Conservation (phyloP, 2,888 invertebrate genomes). For the Sussaba pulchella region DNA sequence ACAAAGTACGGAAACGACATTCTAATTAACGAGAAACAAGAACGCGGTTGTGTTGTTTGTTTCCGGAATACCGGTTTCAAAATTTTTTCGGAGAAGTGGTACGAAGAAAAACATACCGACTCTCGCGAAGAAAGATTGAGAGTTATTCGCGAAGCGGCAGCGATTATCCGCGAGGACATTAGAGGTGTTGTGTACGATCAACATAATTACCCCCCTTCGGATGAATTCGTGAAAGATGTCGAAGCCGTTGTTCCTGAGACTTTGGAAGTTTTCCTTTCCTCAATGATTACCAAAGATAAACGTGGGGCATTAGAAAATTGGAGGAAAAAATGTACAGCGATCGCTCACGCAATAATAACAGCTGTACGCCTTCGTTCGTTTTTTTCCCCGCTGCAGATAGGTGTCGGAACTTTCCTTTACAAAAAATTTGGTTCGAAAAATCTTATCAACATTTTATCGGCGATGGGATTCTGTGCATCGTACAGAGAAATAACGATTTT, state of each 20-base stretch:
- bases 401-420: constrained; percentile 47
- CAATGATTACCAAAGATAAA: constrained; percentile 43
- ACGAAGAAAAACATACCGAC: constrained; percentile 53
- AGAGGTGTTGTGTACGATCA: constrained; percentile 60
- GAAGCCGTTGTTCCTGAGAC: constrained; percentile 63
- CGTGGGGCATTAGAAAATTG: constrained; percentile 12
- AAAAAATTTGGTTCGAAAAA: constrained; percentile 67
- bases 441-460: constrained; percentile 65
- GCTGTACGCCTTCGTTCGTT: constrained; percentile 75
- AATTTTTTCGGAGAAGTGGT: too few species aligned
- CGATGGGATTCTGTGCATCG: constrained; percentile 63
- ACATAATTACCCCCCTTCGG: constrained; percentile 62
- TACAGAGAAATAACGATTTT: constrained; percentile 60
- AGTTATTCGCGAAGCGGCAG: constrained; percentile 66
- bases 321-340: constrained; percentile 35
- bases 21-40: constrained; percentile 60
- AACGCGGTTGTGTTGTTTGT: too few species aligned
- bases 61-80: too few species aligned
- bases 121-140: constrained; percentile 65
- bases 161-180: constrained; percentile 69
- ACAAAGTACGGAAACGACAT: constrained; percentile 33
- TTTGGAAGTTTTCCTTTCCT: constrained; percentile 42
- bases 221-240: constrained; percentile 61
- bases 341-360: constrained; percentile 65
- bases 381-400: constrained; percentile 62